Conservation (phyloP, 2,888 invertebrate genomes). For the Dryomyza anilis region DNA sequence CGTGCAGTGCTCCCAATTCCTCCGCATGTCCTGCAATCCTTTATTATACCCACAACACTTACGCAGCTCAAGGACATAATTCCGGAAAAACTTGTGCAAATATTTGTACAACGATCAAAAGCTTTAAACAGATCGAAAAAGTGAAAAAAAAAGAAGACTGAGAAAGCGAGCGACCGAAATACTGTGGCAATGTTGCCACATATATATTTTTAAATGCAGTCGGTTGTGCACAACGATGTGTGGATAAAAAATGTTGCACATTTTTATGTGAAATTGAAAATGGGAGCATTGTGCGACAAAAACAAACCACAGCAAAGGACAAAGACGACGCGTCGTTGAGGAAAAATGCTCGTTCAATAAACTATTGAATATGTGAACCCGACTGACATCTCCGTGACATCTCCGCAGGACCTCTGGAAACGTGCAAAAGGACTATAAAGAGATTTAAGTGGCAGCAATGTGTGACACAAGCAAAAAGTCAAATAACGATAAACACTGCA, state of each 20-base stretch:
- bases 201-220: too few relatives aligned
- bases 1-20: not conserved
- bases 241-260: constrained; percentile 19
- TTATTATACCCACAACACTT: not conserved
- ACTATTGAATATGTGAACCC: constrained; percentile 21
- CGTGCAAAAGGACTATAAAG: not conserved
- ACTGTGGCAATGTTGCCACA: not conserved
- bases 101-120: not conserved
- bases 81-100: constrained; percentile 2
- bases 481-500: not conserved
- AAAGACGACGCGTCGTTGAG: not conserved
- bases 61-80: constrained; percentile 12
- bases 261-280: constrained; percentile 18
- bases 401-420: not conserved
- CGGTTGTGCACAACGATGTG: not conserved
- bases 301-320: not conserved
- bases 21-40: not conserved
- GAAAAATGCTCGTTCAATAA: constrained; percentile 7
- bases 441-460: not conserved
- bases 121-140: too few relatives aligned
- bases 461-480: constrained; percentile 6
- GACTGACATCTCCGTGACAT: not conserved
- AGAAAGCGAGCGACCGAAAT: not conserved
- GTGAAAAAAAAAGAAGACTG: too few relatives aligned
- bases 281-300: not conserved